Evolutionary conservation across 1,140 invertebrate genomes (phyloP).

Genomic region (Armadillidium nasatum): DNA sequence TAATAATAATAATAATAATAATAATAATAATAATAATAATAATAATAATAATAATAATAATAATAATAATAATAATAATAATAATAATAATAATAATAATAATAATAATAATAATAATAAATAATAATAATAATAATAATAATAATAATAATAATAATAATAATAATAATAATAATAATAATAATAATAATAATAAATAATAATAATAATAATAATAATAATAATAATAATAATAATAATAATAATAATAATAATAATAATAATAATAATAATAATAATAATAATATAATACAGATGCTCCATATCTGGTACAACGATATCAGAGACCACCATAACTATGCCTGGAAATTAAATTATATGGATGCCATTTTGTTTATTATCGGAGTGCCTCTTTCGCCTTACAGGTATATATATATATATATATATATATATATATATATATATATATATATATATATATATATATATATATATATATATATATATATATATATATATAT

Average conservation of each 20-base stretch:
- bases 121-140: not conserved
- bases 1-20: too few species aligned
- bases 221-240: too few species aligned
- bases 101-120: not conserved
- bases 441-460: too few species aligned
- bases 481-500: too few species aligned
- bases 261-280: not conserved
- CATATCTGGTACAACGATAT: slow-evolving; percentile 23
- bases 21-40: too few species aligned
- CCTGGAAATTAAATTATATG: slow-evolving; percentile 16
- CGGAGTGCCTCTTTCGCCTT: slow-evolving; percentile 14
- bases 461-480: too few species aligned
- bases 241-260: not conserved
- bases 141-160: not conserved
- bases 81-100: too few species aligned
- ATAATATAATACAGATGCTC: slow-evolving; percentile 8
- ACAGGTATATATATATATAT: slow-evolving; percentile 12
- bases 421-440: too few species aligned
- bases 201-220: not conserved
- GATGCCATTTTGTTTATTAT: slow-evolving; percentile 15
- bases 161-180: not conserved
- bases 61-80: too few species aligned
- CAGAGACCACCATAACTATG: slow-evolving; percentile 17
- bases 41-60: too few species aligned
- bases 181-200: not conserved